phyloP scores from a whole-genome alignment of 2,888 invertebrate genomes.

The Silvanus unidentatus region DNA sequence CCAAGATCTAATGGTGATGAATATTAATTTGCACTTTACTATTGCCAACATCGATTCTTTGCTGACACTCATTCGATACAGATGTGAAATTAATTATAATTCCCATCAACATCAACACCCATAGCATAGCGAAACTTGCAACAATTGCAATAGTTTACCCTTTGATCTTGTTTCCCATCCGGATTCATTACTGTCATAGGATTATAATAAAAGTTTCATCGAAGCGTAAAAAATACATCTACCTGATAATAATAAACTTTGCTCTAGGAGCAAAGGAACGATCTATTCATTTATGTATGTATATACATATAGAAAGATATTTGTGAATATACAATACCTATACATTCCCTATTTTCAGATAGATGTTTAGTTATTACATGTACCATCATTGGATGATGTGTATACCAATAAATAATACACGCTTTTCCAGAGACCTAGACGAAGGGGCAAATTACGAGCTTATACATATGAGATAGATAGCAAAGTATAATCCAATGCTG shows the following conservation, averaged over 20 bases:
- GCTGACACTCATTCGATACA: neutral
- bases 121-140: constrained; percentile 1
- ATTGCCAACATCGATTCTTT: too few relatives aligned
- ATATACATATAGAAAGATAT: neutral
- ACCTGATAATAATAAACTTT: constrained; percentile 12
- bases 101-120: neutral
- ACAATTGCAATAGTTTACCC: constrained; percentile 3
- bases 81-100: constrained; percentile 9
- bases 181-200: constrained; percentile 11
- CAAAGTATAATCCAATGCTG: constrained; percentile 19
- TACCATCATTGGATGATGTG: too few relatives aligned
- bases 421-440: neutral
- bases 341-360: too few relatives aligned
- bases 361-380: too few relatives aligned
- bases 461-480: constrained; percentile 10
- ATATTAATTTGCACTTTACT: too few relatives aligned
- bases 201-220: constrained; percentile 13
- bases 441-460: neutral
- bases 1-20: too few relatives aligned
- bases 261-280: neutral
- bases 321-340: too few relatives aligned
- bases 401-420: neutral
- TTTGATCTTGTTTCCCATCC: constrained; percentile 12
- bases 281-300: neutral
- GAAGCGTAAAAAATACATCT: constrained; percentile 16